Evolutionary conservation across 2,797 vertebrate species (phyloP).

Genomic region (Acanthurus tractus): DNA sequence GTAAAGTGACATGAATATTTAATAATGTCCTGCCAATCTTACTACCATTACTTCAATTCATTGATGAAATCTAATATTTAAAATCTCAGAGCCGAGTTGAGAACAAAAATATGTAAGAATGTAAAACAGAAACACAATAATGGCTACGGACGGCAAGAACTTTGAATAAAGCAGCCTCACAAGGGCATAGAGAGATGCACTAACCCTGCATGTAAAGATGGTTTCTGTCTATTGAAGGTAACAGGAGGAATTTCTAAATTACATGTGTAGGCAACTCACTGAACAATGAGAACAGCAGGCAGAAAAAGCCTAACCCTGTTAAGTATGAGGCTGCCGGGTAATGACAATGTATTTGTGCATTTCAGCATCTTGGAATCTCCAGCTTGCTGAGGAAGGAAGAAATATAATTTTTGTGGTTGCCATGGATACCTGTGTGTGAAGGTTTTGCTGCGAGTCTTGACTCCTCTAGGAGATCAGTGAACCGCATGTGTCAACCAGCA

Average conservation of each 20-base stretch:
- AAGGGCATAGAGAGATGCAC: constrained; percentile 15
- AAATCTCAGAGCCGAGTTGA: constrained; percentile 19
- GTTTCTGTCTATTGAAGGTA: constrained; percentile 59
- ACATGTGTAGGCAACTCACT: constrained; percentile 66
- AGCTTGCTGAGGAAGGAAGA: constrained; percentile 68
- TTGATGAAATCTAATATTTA: constrained; percentile 36
- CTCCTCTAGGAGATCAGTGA: constrained; percentile 85
- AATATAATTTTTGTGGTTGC: constrained; percentile 84
- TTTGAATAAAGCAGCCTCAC: constrained; percentile 36
- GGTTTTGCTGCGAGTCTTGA: constrained; percentile 77
- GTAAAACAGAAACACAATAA: constrained; percentile 35
- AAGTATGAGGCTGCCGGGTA: constrained; percentile 78
- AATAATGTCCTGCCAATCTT: constrained; percentile 45
- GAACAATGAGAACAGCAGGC: constrained; percentile 70
- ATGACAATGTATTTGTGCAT: constrained; percentile 85
- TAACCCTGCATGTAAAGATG: constrained; percentile 50
- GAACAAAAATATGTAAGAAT: constrained; percentile 26
- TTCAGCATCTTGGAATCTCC: constrained; percentile 81
- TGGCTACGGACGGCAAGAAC: constrained; percentile 23
- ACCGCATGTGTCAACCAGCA: constrained; percentile 81
- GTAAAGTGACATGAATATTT: constrained; percentile 70
- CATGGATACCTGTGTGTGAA: constrained; percentile 85
- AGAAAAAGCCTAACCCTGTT: constrained; percentile 77
- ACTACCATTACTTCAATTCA: constrained; percentile 28
- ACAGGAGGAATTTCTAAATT: constrained; percentile 73